Evolutionary conservation across 2,888 invertebrate genomes (phyloP).

Genomic region (Emmelina monodactyla): DNA sequence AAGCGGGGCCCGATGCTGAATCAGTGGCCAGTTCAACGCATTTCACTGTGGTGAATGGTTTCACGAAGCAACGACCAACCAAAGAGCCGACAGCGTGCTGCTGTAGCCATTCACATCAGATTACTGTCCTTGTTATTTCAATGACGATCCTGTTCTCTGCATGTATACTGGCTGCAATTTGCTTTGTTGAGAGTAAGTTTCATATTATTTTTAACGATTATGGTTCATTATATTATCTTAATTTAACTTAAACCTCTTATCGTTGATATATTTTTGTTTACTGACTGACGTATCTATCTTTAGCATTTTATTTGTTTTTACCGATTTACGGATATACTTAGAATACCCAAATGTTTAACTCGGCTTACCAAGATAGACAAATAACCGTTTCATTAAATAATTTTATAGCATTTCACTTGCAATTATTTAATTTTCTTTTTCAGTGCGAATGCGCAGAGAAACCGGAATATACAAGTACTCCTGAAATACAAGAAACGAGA

Average conservation of each 20-base stretch:
- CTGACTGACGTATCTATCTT: too few species aligned
- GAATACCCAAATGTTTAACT: too few species aligned
- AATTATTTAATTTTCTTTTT: conserved; percentile 33
- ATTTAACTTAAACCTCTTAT: too few species aligned
- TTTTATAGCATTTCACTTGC: too few species aligned
- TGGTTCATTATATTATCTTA: too few species aligned
- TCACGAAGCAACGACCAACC: conserved; percentile 69
- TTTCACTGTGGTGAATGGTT: conserved; percentile 85
- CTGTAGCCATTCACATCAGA: conserved; percentile 78
- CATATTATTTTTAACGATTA: too few species aligned
- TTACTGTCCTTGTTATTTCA: conserved; percentile 81
- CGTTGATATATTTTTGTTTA: too few species aligned
- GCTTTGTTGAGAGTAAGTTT: conserved; percentile 84
- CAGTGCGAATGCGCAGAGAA: conserved; percentile 62
- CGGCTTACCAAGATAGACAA: too few species aligned
- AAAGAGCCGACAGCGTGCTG: conserved; percentile 72
- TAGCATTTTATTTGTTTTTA: too few species aligned
- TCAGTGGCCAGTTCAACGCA: conserved; percentile 87
- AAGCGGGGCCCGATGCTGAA: conserved; percentile 69
- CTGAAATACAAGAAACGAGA: conserved; percentile 21
- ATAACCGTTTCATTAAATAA: too few species aligned
- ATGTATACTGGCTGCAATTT: conserved; percentile 81
- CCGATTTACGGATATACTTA: too few species aligned
- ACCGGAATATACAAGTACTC: conserved; percentile 60
- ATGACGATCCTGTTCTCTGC: conserved; percentile 84